phyloP scores from a whole-genome alignment of 2,113 vertebrate species.

The Pleuronectes platessa region DNA sequence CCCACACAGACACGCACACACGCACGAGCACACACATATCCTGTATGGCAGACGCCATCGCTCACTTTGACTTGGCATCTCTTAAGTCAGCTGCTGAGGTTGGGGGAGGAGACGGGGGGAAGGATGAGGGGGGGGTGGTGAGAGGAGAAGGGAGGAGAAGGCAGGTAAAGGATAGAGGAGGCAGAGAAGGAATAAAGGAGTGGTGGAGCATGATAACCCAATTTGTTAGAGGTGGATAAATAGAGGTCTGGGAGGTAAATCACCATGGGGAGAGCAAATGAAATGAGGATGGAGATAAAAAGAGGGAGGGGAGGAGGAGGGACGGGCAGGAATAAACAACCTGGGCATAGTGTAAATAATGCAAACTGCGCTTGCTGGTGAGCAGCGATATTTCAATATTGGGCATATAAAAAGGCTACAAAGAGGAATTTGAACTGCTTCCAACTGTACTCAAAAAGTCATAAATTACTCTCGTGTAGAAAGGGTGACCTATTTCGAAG shows the following conservation, averaged over 20 bases:
- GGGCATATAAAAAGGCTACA: constrained; percentile 64
- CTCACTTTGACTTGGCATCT: constrained; percentile 70
- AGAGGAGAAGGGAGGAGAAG: constrained; percentile 24
- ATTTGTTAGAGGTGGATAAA: constrained; percentile 80
- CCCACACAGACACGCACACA: constrained; percentile 29
- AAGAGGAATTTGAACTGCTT: constrained; percentile 60
- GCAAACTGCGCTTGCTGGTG: constrained; percentile 50
- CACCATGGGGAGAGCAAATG: constrained; percentile 69
- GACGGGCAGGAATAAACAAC: constrained; percentile 64
- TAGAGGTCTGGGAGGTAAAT: constrained; percentile 77
- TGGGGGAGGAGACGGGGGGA: constrained; percentile 23
- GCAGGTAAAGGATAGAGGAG: constrained; percentile 57
- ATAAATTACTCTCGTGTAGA: constrained; percentile 60
- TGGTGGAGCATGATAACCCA: constrained; percentile 76
- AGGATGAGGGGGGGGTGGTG: constrained; percentile 26
- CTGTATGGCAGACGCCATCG: constrained; percentile 56
- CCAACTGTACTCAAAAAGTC: constrained; percentile 37
- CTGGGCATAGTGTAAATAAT: constrained; percentile 73
- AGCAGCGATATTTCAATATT: constrained; percentile 75
- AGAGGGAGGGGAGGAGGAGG: constrained; percentile 35
- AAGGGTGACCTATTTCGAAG: constrained; percentile 62
- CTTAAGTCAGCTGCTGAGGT: constrained; percentile 72
- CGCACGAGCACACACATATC: constrained; percentile 27
- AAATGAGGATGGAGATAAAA: constrained; percentile 68
- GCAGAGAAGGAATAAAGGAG: constrained; percentile 58